These are phyloP conservation scores for Proales similis DNA, from an alignment of 1,140 invertebrate species.

Conservation along the genomic window DNA sequence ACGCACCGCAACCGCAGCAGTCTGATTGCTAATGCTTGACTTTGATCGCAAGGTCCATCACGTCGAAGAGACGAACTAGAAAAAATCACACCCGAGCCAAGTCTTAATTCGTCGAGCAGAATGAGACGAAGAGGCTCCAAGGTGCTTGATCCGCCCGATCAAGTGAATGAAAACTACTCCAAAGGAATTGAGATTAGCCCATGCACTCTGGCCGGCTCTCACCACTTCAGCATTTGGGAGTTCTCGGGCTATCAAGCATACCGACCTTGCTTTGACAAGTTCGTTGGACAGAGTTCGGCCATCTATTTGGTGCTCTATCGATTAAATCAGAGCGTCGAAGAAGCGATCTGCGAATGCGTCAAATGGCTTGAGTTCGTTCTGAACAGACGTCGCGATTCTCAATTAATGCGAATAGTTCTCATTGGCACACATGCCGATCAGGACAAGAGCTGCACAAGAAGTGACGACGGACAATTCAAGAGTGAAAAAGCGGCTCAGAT, in stretches of 20 bases:
- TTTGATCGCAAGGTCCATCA: no score
- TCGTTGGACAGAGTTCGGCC: constrained; percentile 63
- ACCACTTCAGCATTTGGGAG: constrained; percentile 21
- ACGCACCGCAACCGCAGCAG: no score
- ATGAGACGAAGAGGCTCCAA: constrained; percentile 45
- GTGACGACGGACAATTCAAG: constrained; percentile 57
- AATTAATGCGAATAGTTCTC: constrained; percentile 54
- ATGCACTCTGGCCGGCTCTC: constrained; percentile 53
- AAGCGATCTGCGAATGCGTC: constrained; percentile 65
- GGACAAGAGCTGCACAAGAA: constrained; percentile 54
- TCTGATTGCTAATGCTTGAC: no score
- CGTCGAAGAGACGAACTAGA: no score
- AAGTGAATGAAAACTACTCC: constrained; percentile 59
- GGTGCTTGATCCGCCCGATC: constrained; percentile 45
- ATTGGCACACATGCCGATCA: constrained; percentile 64
- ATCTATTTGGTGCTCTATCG: constrained; percentile 69
- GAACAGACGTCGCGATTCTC: constrained; percentile 62
- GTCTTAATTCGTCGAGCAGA: background rate
- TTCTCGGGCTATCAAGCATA: constrained; percentile 57
- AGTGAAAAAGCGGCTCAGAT: constrained; percentile 58
- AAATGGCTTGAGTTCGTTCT: constrained; percentile 74
- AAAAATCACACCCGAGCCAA: no score
- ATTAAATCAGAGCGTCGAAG: constrained; percentile 63
- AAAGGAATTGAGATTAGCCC: constrained; percentile 64
- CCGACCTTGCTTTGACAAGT: constrained; percentile 69